Conservation (phyloP, 2,888 invertebrate genomes). For the Megaustenia siamemsis region DNA sequence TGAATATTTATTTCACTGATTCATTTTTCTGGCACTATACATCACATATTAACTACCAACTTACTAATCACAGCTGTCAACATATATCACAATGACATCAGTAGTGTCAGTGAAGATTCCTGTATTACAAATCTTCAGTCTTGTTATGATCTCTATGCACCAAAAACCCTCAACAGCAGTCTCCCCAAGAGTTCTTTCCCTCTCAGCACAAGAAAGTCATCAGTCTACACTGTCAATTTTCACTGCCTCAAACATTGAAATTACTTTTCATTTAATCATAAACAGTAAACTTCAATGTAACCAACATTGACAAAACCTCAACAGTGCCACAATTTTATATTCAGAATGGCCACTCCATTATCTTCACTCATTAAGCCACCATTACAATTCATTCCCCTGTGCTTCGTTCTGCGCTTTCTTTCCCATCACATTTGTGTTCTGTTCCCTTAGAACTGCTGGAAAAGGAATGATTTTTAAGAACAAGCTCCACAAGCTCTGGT, state of each 20-base stretch:
- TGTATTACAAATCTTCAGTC: neutral
- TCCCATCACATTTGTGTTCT: slow-evolving; percentile 40
- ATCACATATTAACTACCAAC: neutral
- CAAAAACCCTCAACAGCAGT: neutral
- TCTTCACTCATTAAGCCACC: neutral
- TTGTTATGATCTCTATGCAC: neutral
- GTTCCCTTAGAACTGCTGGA: slow-evolving; percentile 23
- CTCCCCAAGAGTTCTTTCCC: neutral
- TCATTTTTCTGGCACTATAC: neutral
- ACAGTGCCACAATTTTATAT: neutral
- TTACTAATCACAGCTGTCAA: slow-evolving; percentile 7
- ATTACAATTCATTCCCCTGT: slow-evolving; percentile 42
- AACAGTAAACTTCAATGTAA: no score
- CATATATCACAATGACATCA: slow-evolving; percentile 7
- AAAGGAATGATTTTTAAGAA: slow-evolving; percentile 46
- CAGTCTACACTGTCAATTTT: neutral
- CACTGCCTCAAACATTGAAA: no score
- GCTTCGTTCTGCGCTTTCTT: slow-evolving; percentile 44
- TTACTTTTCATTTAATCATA: no score
- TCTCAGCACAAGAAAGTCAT: neutral
- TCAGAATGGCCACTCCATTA: neutral
- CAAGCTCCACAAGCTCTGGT: slow-evolving; percentile 49
- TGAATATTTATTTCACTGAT: neutral
- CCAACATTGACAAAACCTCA: neutral
- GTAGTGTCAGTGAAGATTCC: neutral